Percentiles rank a stretch among this genome's conserved stretches.
Evolutionary conservation across 2,888 invertebrate species (phyloP).

Genomic region (Baccha elongata): DNA sequence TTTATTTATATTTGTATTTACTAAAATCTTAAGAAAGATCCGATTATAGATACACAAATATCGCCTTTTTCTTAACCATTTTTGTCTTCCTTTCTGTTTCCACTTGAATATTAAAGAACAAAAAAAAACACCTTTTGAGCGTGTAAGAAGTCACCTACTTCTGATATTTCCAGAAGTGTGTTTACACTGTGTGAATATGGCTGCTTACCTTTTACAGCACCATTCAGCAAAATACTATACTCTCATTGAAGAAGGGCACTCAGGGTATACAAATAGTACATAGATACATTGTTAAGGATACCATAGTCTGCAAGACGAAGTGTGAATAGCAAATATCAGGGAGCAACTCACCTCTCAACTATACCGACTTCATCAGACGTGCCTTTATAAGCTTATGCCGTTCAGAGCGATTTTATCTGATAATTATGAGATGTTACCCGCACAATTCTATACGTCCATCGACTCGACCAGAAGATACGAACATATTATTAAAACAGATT

Average conservation of each 20-base stretch:
- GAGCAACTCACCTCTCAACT: background rate
- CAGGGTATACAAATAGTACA: conserved; percentile 52
- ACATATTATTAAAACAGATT: conserved; percentile 47
- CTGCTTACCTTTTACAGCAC: conserved; percentile 16
- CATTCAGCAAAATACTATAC: conserved; percentile 15
- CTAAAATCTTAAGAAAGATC: background rate
- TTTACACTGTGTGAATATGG: conserved; percentile 31
- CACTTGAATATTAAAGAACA: conserved; percentile 12
- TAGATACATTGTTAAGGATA: conserved; percentile 54
- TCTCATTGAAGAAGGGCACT: conserved; percentile 56
- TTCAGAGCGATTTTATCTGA: conserved; percentile 39
- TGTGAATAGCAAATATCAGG: conserved; percentile 47
- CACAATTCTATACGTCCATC: conserved; percentile 1
- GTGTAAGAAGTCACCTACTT: conserved; percentile 21
- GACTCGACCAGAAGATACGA: conserved; percentile 1
- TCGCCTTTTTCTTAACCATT: conserved; percentile 6
- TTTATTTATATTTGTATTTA: conserved; percentile 5
- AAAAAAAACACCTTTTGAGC: conserved; percentile 14
- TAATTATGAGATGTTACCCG: conserved; percentile 53
- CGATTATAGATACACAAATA: conserved; percentile 9
- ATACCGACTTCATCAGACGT: background rate
- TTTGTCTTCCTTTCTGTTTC: background rate
- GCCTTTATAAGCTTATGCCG: background rate
- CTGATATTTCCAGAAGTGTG: conserved; percentile 35
- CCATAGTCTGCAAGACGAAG: conserved; percentile 37